A percentile compares a stretch with the other conserved stretches of the same genome.
Evolutionary conservation across 2,888 invertebrate genomes (phyloP).

Genomic region (Erannis defoliaria): DNA sequence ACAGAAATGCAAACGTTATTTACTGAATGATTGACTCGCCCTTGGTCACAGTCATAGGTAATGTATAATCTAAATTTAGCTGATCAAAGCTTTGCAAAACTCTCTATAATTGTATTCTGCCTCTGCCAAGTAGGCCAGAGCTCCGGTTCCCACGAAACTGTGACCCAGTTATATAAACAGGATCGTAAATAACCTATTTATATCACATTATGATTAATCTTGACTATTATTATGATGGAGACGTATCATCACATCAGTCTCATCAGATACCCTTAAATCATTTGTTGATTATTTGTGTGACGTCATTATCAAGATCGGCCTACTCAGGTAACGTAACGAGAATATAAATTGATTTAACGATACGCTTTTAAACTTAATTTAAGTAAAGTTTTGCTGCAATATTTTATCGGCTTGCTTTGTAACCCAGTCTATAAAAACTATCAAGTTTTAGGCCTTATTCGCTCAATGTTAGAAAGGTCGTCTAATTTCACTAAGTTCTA

Average conservation of each 20-base stretch:
- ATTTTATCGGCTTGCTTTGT: background rate
- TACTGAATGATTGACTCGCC: constrained; percentile 14
- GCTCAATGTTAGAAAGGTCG: background rate
- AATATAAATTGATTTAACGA: constrained; percentile 9
- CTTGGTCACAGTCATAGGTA: constrained; percentile 11
- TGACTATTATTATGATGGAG: constrained; percentile 19
- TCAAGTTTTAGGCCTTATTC: background rate
- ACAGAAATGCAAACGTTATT: constrained; percentile 1
- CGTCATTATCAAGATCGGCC: constrained; percentile 5
- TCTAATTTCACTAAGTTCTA: no score
- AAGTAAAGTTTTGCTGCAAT: background rate
- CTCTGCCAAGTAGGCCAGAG: constrained; percentile 25
- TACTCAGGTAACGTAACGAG: background rate
- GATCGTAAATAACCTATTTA: constrained; percentile 18
- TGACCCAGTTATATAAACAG: constrained; percentile 21
- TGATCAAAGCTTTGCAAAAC: constrained; percentile 17
- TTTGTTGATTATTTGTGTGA: constrained; percentile 17
- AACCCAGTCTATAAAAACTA: no score
- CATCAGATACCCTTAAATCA: constrained; percentile 22
- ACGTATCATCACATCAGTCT: constrained; percentile 17
- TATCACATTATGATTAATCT: constrained; percentile 12
- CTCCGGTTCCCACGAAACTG: constrained; percentile 22
- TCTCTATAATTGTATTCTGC: constrained; percentile 3
- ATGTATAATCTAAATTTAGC: constrained; percentile 7
- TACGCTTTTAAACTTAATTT: background rate